phyloP scores from a whole-genome alignment of 2,113 vertebrate species.

The Donacobius atricapilla region DNA sequence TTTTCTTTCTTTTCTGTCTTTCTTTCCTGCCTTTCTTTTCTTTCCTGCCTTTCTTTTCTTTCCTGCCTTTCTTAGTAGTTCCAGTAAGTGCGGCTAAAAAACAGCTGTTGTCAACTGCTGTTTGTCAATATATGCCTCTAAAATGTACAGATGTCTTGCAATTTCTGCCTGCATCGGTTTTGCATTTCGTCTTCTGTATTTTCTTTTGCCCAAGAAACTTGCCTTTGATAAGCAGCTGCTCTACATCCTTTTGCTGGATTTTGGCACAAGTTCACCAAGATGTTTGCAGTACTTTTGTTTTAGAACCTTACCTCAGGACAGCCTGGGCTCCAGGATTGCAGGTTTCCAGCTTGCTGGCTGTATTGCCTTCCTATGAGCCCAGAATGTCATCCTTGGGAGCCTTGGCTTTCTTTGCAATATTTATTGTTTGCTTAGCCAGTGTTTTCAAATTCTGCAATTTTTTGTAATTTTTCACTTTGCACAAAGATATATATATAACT shows the following conservation, averaged over 20 bases:
- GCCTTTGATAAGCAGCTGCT: fast-evolving
- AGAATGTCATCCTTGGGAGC: not conserved
- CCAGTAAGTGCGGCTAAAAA: not conserved
- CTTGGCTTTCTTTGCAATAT: not conserved
- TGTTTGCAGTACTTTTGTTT: not conserved
- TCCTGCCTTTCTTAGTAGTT: not conserved
- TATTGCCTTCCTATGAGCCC: not conserved
- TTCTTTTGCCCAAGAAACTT: not conserved
- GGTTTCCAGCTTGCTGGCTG: not conserved
- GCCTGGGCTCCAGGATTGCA: not conserved
- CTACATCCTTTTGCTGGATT: not conserved
- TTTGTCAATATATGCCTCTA: not conserved
- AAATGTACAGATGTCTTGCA: not conserved
- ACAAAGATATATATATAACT: not conserved
- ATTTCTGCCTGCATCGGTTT: not conserved
- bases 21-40: not conserved
- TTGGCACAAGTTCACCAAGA: not conserved
- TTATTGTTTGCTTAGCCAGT: not conserved
- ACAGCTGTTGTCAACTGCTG: not conserved
- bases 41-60: not conserved
- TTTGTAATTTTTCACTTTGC: not conserved
- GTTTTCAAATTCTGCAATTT: not conserved
- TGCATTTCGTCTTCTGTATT: not conserved
- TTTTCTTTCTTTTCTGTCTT: not conserved
- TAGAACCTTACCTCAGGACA: not conserved